A percentile compares a stretch with the other conserved stretches of the same genome.
Conservation (phyloP, 1,140 invertebrate genomes). For the Drosophila suzukii region DNA sequence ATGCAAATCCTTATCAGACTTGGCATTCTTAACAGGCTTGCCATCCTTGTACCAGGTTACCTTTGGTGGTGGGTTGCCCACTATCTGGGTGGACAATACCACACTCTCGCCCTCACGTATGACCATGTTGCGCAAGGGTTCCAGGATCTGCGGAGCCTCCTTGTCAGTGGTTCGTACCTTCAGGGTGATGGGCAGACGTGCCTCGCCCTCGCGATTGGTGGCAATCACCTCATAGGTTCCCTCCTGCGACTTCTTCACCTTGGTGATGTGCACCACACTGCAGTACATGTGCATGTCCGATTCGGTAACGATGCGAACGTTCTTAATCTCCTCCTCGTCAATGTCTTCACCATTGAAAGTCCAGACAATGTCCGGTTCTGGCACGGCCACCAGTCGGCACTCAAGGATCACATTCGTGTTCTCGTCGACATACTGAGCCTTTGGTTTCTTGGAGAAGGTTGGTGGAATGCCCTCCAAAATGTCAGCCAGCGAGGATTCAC, state of each 20-base stretch:
- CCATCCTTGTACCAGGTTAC: slow-evolving; percentile 92
- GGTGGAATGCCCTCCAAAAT: slow-evolving; percentile 96
- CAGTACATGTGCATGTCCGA: slow-evolving; percentile 96
- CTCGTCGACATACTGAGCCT: slow-evolving; percentile 92
- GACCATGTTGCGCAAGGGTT: slow-evolving; percentile 90
- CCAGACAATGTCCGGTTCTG: slow-evolving; percentile 95
- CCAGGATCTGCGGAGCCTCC: slow-evolving; percentile 92
- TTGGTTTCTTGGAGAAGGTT: slow-evolving; percentile 95
- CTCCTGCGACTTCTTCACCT: slow-evolving; percentile 92
- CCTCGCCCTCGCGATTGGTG: slow-evolving; percentile 95
- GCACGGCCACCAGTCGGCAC: slow-evolving; percentile 93
- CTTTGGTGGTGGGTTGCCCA: slow-evolving; percentile 91
- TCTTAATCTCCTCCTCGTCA: slow-evolving; percentile 87
- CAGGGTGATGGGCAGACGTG: slow-evolving; percentile 91
- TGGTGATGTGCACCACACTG: slow-evolving; percentile 91
- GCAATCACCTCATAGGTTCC: slow-evolving; percentile 95
- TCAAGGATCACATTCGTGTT: slow-evolving; percentile 92
- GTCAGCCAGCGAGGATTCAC: slow-evolving; percentile 95
- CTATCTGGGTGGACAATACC: slow-evolving; percentile 90
- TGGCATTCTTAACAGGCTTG: slow-evolving; percentile 88
- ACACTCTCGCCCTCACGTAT: slow-evolving; percentile 92
- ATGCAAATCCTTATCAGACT: slow-evolving; percentile 89
- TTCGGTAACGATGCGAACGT: slow-evolving; percentile 89
- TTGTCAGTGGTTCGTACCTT: slow-evolving; percentile 92
- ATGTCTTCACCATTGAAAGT: slow-evolving; percentile 90